A percentile compares a stretch with the other conserved stretches of the same genome.
Evolutionary conservation across 2,113 vertebrate genomes (phyloP).

Genomic region (Nanorana parkeri): DNA sequence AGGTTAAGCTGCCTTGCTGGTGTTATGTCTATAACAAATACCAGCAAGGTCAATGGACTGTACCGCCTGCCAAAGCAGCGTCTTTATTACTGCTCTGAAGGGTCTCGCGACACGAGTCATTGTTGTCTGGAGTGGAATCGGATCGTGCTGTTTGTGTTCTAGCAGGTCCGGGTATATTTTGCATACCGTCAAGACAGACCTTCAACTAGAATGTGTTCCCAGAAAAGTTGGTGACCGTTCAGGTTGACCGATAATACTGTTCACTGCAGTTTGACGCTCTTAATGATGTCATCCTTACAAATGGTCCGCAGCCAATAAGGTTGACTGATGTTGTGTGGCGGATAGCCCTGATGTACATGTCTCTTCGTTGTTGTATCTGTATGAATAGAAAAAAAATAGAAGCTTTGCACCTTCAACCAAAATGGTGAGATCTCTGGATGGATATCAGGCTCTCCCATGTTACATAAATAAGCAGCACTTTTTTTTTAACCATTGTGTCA

Average conservation of each 20-base stretch:
- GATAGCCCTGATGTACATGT: slow-evolving; percentile 62
- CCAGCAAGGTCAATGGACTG: slow-evolving; percentile 61
- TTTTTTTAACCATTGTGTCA: neutral
- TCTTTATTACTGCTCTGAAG: slow-evolving; percentile 17
- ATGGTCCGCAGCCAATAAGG: slow-evolving; percentile 81
- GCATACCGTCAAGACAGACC: neutral
- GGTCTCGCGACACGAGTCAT: neutral
- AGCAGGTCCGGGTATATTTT: neutral
- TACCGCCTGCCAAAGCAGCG: slow-evolving; percentile 54
- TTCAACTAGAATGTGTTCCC: neutral
- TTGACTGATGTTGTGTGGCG: slow-evolving; percentile 82
- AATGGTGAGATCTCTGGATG: neutral
- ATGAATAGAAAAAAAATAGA: slow-evolving; percentile 11
- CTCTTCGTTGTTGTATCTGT: slow-evolving; percentile 52
- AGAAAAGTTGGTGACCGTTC: neutral
- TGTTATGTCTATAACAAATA: slow-evolving; percentile 55
- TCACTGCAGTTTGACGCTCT: slow-evolving; percentile 72
- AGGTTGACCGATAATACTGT: neutral
- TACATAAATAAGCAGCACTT: neutral
- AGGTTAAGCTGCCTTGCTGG: slow-evolving; percentile 78
- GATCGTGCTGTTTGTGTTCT: neutral
- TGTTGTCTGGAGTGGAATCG: neutral
- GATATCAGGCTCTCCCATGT: neutral
- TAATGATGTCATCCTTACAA: slow-evolving; percentile 90
- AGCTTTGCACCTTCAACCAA: slow-evolving; percentile 11